Base-by-base conservation (phyloP, 64 coral and sea anemone species). In the Pachyseris speciosa region DNA sequence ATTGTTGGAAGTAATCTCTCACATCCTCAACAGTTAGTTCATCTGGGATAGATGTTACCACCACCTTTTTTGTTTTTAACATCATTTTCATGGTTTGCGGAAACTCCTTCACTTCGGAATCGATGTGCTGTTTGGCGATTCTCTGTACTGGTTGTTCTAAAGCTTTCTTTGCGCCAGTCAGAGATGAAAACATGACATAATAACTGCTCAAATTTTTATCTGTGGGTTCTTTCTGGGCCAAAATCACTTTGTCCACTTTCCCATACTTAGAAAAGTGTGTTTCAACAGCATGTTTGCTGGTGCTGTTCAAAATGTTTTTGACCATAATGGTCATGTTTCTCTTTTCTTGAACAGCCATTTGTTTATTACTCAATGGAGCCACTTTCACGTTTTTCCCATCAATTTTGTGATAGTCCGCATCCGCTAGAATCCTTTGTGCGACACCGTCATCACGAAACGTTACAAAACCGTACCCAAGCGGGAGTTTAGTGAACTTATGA, bases 261-360 rank as follows among this genome's bases (percentile, higher is more conserved):
- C 73, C 73, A 31, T 50, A 76, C 28, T 51, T 9, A 51, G 73
- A 76, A 44, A 76, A 76, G 31, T 76, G 73, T 0, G 11, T 44
- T 32, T 45, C 73, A 26, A 76, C 31, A 9, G 24, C 24, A 32
- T 76, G 2, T 11, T 30, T 50, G 45, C 8, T 50, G 1, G 44
- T 76, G 26, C 3, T 32, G 25, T 44, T 50, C 27, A 51, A 48
- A 50, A 76, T 51, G 5, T 49, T 76, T 24, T 8, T 76, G 7
- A 76, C 73, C 49, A 76, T 42, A 9, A 51, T 26, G 27, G 59
- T 50, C 13, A 76, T 2, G 10, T 51, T 28, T 76, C 42, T 17
- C n/a, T 73, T 73, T 28, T n/a, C 12, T 16, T 38, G 33, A 7
- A 45, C 26, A 30, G 44, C 28, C 4, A 15, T 49, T 10, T 13